Base-by-base conservation (phyloP, 2,888 invertebrate genomes). In the Nesidiocoris tenuis region DNA sequence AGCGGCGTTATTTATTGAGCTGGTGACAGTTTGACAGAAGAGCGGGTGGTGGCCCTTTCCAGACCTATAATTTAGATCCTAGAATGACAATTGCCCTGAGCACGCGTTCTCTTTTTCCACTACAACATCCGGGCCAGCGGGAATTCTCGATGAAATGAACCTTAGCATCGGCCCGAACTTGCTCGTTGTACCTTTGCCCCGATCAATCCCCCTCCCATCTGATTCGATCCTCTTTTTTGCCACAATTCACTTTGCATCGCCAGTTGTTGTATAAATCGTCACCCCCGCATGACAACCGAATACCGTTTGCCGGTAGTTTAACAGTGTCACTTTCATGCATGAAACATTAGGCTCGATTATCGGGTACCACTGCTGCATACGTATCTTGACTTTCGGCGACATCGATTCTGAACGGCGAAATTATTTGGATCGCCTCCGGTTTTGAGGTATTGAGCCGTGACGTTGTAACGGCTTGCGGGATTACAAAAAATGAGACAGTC, bases 21-120 rank as follows among this genome's bases (percentile, higher is more conserved):
- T 71, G 71, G 71, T 71, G 71, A 71, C 71, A 71, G 71, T 71
- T 71, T 71, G 71, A 71, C 71, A 71, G 71, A 61, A 61, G 25
- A 61, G 25, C 71, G 71, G 71, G 71, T 71, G 71, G 71, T 7
- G 39, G 39, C 59, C 71, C 71, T 55, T 71, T 71, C 61, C 39
- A 71, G 71, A 71, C 71, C 71, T 71, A 71, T 71, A 71, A 71
- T 71, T 71, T 71, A 71, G 71, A 61, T 71, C 71, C 71, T 61
- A 71, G 71, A 61, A 71, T 39, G 71, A 71, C 61, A 61, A 71
- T 61, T 39, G 71, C 25, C 59, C 68, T 22, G 56, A 61, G 71
- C 71, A 71, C 71, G 71, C 71, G 71, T 61, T 71, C 71, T 71
- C 71, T 61, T 71, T 71, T 61, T 61, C 54, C 71, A 54, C 7